Evolutionary conservation across 2,797 vertebrate genomes (phyloP).

Genomic region (Sebastes paucispinis): DNA sequence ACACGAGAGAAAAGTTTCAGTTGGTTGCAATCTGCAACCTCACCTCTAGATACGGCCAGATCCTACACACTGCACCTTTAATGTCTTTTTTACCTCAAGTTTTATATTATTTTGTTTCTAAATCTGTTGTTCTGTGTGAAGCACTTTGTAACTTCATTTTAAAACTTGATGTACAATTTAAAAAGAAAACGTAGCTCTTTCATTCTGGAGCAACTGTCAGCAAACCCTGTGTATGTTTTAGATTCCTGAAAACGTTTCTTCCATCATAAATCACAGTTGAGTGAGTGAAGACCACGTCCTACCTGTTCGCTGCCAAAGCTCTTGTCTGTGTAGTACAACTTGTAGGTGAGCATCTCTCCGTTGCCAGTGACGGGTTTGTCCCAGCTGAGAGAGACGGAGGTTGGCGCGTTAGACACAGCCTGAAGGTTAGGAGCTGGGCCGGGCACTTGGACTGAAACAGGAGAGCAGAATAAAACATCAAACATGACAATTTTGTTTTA

Average conservation of each 20-base stretch:
- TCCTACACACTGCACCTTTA: no score
- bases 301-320: slow-evolving; percentile 92
- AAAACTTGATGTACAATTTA: not conserved
- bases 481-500: not conserved
- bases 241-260: not conserved
- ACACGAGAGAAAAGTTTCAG: no score
- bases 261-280: not conserved
- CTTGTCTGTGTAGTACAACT: slow-evolving; percentile 94
- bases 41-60: no score
- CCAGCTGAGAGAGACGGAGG: slow-evolving; percentile 89
- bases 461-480: not conserved
- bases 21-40: no score
- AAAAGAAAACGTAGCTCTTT: not conserved
- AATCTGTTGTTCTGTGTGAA: not conserved
- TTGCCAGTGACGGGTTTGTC: slow-evolving; percentile 92
- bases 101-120: not conserved
- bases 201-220: not conserved
- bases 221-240: not conserved
- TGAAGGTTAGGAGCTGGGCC: slow-evolving; percentile 94
- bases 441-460: slow-evolving; percentile 90
- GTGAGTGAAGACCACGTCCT: slow-evolving; percentile 1
- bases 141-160: no score
- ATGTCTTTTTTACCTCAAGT: not conserved
- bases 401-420: slow-evolving; percentile 83
- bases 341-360: slow-evolving; percentile 95